These are phyloP conservation scores for Premnoplex brunnescens DNA, from an alignment of 2,797 vertebrate species.

Conservation along the genomic window DNA sequence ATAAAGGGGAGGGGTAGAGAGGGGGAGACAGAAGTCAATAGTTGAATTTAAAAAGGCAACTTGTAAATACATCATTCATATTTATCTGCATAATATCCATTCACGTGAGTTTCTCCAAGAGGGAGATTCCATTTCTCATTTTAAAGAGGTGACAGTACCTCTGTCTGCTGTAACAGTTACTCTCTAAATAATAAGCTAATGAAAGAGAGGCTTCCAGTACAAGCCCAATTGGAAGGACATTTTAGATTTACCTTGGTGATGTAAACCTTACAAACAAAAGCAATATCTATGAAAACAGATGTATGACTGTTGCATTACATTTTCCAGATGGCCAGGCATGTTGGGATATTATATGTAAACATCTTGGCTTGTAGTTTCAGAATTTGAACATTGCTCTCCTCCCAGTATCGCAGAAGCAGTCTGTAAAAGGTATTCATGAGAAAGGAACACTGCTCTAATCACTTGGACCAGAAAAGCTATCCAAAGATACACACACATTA, in stretches of 20 bases:
- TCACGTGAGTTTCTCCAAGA: slow-evolving; percentile 28
- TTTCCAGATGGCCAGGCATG: slow-evolving; percentile 93
- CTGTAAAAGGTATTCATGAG: slow-evolving; percentile 79
- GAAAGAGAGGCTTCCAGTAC: slow-evolving; percentile 41
- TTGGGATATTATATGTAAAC: slow-evolving; percentile 87
- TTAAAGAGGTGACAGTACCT: slow-evolving; percentile 27
- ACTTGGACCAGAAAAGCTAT: neutral
- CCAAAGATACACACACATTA: neutral
- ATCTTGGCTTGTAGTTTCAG: slow-evolving; percentile 92
- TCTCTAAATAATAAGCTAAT: slow-evolving; percentile 40
- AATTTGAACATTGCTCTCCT: slow-evolving; percentile 89
- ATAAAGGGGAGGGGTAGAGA: slow-evolving; percentile 73
- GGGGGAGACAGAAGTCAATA: slow-evolving; percentile 71
- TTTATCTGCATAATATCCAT: slow-evolving; percentile 34
- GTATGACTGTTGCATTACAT: slow-evolving; percentile 90
- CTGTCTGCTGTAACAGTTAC: slow-evolving; percentile 20
- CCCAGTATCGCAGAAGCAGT: slow-evolving; percentile 89
- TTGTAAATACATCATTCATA: slow-evolving; percentile 47
- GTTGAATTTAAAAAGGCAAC: slow-evolving; percentile 50
- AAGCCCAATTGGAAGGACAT: slow-evolving; percentile 44
- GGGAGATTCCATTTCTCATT: slow-evolving; percentile 27
- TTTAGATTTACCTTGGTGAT: slow-evolving; percentile 80
- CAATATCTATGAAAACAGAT: slow-evolving; percentile 80
- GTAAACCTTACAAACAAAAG: slow-evolving; percentile 79
- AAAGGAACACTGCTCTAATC: slow-evolving; percentile 72